These are phyloP conservation scores for Paramisgurnus dabryanus DNA, from an alignment of 2,113 vertebrate species.

Conservation along the genomic window DNA sequence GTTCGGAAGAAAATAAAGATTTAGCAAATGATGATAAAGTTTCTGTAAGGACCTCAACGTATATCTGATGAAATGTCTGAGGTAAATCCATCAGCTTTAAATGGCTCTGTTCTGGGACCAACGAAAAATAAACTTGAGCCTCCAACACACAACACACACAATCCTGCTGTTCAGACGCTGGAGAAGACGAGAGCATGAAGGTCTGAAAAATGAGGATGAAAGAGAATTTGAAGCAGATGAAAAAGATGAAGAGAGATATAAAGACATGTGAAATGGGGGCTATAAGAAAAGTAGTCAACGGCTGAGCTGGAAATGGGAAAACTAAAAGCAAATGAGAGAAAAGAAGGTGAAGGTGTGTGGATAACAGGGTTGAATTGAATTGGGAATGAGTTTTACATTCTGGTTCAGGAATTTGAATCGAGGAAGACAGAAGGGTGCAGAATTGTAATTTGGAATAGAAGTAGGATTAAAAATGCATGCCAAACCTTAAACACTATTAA, in stretches of 20 bases:
- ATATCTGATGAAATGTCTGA: conserved; percentile 64
- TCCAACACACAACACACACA: conserved; percentile 52
- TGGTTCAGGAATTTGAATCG: neutral
- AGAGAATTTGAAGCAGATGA: conserved; percentile 38
- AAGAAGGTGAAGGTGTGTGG: conserved; percentile 30
- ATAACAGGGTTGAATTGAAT: conserved; percentile 20
- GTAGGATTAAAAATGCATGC: no score
- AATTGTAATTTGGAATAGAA: neutral
- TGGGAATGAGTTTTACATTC: neutral
- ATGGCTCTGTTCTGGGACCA: conserved; percentile 56
- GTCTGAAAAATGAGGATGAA: conserved; percentile 56
- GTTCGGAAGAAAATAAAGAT: neutral
- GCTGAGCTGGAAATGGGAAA: conserved; percentile 46
- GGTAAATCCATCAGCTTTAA: conserved; percentile 64
- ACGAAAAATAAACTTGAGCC: conserved; percentile 66
- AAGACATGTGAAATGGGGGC: conserved; percentile 23
- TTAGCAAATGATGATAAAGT: neutral
- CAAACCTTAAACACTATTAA: no score
- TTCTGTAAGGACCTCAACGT: conserved; percentile 47
- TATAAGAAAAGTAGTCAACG: neutral
- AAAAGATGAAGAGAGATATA: conserved; percentile 51
- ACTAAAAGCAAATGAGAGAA: conserved; percentile 48
- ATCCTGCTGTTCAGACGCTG: conserved; percentile 54
- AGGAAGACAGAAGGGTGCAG: neutral
- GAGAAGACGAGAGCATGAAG: neutral